A percentile compares a stretch with the other conserved stretches of the same genome.
Evolutionary conservation across 2,113 vertebrate genomes (phyloP).

Genomic region (Indicator indicator): DNA sequence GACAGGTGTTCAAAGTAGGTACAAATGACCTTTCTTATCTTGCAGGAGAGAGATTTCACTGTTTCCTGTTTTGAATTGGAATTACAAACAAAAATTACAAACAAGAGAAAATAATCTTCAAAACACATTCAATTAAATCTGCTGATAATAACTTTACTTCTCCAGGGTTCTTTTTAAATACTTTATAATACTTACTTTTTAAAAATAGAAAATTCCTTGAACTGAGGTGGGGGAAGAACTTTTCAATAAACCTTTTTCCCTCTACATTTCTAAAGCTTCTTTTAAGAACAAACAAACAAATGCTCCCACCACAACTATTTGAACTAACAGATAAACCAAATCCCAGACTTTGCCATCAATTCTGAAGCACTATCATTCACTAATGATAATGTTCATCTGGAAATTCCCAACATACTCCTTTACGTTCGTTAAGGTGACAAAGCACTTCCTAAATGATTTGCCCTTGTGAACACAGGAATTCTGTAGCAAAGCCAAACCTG

Average conservation of each 20-base stretch:
- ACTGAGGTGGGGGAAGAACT: neutral
- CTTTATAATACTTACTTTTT: neutral
- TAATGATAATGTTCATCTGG: neutral
- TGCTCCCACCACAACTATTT: neutral
- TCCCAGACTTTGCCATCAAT: neutral
- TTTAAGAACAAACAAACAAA: neutral
- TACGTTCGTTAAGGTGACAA: slow-evolving; percentile 47
- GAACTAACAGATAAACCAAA: neutral
- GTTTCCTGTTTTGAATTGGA: neutral
- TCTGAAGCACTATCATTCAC: neutral
- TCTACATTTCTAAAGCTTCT: neutral
- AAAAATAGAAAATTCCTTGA: neutral
- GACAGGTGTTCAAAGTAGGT: neutral
- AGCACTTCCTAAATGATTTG: slow-evolving; percentile 43
- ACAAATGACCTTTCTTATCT: neutral
- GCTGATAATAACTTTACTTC: neutral
- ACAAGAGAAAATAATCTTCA: neutral
- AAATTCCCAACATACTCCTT: slow-evolving; percentile 18
- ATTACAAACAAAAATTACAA: neutral
- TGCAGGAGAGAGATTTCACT: neutral
- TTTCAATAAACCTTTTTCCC: neutral
- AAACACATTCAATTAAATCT: neutral
- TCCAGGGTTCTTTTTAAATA: neutral
- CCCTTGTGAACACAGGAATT: slow-evolving; percentile 14
- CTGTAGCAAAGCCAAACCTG: slow-evolving; percentile 26